These are phyloP conservation scores for Trypoxylus dichotomus DNA, from an alignment of 1,140 invertebrate genomes.

Conservation along the genomic window DNA sequence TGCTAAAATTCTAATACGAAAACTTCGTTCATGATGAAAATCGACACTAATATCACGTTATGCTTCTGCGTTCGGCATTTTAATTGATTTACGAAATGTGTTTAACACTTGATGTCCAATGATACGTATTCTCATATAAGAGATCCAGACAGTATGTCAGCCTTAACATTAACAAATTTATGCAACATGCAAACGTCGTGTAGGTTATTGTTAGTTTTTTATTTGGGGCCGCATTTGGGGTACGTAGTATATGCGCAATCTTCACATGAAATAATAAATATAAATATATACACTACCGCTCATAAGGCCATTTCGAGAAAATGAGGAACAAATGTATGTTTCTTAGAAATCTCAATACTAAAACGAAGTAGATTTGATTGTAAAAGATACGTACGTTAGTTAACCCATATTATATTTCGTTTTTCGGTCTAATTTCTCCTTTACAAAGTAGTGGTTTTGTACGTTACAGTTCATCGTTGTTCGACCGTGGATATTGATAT, in stretches of 20 bases:
- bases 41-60: neutral
- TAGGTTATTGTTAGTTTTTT: neutral
- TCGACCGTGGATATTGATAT: too few relatives aligned
- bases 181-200: neutral
- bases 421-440: too few relatives aligned
- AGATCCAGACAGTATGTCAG: neutral
- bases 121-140: neutral
- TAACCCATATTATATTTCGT: too few relatives aligned
- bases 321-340: too few relatives aligned
- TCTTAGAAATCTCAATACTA: too few relatives aligned
- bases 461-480: too few relatives aligned
- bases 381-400: too few relatives aligned
- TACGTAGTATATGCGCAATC: neutral
- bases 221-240: neutral
- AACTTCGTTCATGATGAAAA: neutral
- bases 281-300: too few relatives aligned
- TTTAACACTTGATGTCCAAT: neutral
- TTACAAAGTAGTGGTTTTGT: too few relatives aligned
- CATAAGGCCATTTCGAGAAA: too few relatives aligned
- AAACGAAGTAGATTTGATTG: too few relatives aligned
- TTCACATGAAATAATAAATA: too few relatives aligned
- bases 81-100: neutral
- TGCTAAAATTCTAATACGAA: neutral
- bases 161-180: neutral
- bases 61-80: neutral